Evolutionary conservation across 2,113 vertebrate genomes (phyloP).

Genomic region (Phylloscopus whistleri): DNA sequence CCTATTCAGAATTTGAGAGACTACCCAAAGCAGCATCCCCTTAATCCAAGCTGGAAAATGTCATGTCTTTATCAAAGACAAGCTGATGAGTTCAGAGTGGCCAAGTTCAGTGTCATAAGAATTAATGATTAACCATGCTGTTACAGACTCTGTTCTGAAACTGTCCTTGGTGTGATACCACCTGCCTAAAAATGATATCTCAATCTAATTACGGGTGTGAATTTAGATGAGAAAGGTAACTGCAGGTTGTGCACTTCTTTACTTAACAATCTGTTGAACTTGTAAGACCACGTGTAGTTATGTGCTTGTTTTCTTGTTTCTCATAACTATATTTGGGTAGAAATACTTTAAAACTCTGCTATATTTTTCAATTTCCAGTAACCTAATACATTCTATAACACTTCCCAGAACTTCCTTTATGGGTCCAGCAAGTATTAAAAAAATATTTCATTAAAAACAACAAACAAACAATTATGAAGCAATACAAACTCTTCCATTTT

Average conservation of each 20-base stretch:
- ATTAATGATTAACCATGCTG: neutral
- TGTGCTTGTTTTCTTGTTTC: neutral
- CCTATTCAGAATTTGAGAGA: neutral
- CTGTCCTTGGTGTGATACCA: neutral
- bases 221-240: constrained; percentile 31
- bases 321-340: neutral
- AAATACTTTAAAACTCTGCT: neutral
- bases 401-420: neutral
- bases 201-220: neutral
- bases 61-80: neutral
- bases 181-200: neutral
- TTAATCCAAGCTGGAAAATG: neutral
- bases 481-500: neutral
- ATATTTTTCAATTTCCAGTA: neutral
- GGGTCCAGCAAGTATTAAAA: neutral
- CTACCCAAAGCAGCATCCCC: neutral
- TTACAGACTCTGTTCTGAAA: neutral
- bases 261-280: neutral
- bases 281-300: neutral
- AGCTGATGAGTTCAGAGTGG: neutral
- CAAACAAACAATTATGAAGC: neutral
- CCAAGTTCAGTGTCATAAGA: neutral
- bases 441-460: neutral
- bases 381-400: neutral
- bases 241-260: neutral